These are phyloP conservation scores for Indri indri DNA, from an alignment of 2,113 vertebrate species.

Conservation along the genomic window DNA sequence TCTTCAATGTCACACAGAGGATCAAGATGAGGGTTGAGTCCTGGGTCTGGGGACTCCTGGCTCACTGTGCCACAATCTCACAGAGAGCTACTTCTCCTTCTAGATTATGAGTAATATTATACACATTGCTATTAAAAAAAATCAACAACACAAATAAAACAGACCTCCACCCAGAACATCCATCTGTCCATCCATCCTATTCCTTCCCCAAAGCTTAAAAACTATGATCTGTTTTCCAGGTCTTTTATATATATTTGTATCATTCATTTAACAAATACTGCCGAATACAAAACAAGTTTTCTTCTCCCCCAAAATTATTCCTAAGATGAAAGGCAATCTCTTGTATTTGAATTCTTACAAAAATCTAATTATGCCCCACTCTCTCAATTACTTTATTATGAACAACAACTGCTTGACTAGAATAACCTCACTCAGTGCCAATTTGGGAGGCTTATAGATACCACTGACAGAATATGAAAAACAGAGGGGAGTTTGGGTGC, in stretches of 20 bases:
- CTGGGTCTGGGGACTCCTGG: neutral
- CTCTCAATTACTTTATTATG: neutral
- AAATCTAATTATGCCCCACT: neutral
- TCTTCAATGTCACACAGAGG: neutral
- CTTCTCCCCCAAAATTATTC: neutral
- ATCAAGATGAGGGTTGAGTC: neutral
- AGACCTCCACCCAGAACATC: neutral
- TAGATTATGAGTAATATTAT: neutral
- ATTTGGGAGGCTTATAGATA: neutral
- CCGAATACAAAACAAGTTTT: neutral
- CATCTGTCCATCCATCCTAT: neutral
- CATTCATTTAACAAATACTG: neutral
- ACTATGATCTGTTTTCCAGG: neutral
- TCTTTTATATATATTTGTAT: neutral
- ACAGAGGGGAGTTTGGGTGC: too few species aligned
- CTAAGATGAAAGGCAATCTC: constrained; percentile 10
- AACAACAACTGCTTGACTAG: neutral
- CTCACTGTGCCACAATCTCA: neutral
- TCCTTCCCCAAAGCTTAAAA: neutral
- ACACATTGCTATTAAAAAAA: neutral
- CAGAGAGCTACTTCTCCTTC: neutral
- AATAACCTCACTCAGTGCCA: neutral
- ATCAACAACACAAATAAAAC: neutral
- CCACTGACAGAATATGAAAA: neutral
- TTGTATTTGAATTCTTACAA: neutral